Conservation (phyloP, 2,113 vertebrate genomes). For the Pterocles orientalis region DNA sequence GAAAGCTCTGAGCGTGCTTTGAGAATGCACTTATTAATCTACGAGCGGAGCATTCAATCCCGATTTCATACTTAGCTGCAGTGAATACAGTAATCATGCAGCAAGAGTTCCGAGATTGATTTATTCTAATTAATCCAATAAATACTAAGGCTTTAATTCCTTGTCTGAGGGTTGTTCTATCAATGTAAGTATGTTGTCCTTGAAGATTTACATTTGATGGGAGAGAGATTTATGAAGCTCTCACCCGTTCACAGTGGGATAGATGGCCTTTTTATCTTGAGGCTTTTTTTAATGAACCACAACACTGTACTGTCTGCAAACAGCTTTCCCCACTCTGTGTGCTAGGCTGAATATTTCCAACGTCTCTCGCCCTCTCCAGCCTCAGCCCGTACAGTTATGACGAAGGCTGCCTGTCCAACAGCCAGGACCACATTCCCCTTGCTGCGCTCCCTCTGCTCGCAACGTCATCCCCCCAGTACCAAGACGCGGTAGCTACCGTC, state of each 20-base stretch:
- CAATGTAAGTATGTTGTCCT: slow-evolving; percentile 40
- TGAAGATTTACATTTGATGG: slow-evolving; percentile 49
- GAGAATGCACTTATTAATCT: neutral
- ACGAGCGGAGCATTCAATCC: neutral
- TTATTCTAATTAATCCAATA: slow-evolving; percentile 68
- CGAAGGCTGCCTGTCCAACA: slow-evolving; percentile 93
- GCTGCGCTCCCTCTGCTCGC: slow-evolving; percentile 93
- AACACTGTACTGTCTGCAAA: neutral
- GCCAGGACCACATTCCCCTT: slow-evolving; percentile 96
- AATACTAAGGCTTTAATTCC: slow-evolving; percentile 53
- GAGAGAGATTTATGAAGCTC: slow-evolving; percentile 49
- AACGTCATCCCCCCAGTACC: slow-evolving; percentile 94
- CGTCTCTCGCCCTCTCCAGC: slow-evolving; percentile 68
- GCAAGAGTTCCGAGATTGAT: slow-evolving; percentile 41
- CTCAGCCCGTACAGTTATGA: slow-evolving; percentile 96
- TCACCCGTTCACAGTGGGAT: neutral
- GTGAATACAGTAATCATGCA: slow-evolving; percentile 33
- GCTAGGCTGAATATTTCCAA: neutral
- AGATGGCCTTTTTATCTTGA: slow-evolving; percentile 4
- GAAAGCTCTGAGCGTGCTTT: neutral
- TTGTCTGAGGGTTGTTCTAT: slow-evolving; percentile 43
- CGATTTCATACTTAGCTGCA: slow-evolving; percentile 48
- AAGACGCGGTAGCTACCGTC: slow-evolving; percentile 91
- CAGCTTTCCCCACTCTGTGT: neutral
- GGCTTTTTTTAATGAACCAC: neutral